Percentiles rank a stretch among this genome's conserved stretches.
Evolutionary conservation across 2,888 invertebrate species (phyloP).

Genomic region (Drosophila meridiana): DNA sequence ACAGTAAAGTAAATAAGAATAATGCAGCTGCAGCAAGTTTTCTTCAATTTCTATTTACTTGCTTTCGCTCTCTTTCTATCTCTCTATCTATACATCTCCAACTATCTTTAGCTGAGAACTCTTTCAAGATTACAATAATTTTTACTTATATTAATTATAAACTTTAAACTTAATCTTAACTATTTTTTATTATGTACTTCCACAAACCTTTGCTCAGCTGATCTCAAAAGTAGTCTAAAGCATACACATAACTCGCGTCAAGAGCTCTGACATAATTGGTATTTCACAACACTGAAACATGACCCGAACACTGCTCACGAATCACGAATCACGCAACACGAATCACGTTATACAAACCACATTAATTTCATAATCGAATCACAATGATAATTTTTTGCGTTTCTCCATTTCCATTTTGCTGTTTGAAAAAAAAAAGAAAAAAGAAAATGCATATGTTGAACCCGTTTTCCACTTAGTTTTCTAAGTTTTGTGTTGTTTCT

Average conservation of each 20-base stretch:
- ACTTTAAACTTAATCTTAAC: slow-evolving; percentile 26
- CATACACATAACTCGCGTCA: slow-evolving; percentile 46
- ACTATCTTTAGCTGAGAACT: slow-evolving; percentile 39
- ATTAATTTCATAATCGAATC: slow-evolving; percentile 31
- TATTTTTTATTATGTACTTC: slow-evolving; percentile 25
- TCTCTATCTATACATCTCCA: neutral
- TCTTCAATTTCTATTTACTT: slow-evolving; percentile 25
- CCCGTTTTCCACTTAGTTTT: slow-evolving; percentile 44
- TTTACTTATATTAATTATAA: slow-evolving; percentile 31
- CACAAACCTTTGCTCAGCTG: slow-evolving; percentile 32
- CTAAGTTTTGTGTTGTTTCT: slow-evolving; percentile 68
- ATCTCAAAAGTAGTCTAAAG: slow-evolving; percentile 39
- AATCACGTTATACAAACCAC: slow-evolving; percentile 35
- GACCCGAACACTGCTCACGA: slow-evolving; percentile 14
- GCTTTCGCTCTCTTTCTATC: neutral
- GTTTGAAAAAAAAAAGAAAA: slow-evolving; percentile 38
- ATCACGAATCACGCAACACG: slow-evolving; percentile 32
- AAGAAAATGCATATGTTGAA: slow-evolving; percentile 48
- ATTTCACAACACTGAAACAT: slow-evolving; percentile 61
- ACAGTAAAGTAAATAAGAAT: slow-evolving; percentile 47
- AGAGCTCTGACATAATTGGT: slow-evolving; percentile 79
- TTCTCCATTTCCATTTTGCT: slow-evolving; percentile 65
- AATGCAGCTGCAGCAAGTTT: slow-evolving; percentile 44
- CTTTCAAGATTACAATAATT: slow-evolving; percentile 4
- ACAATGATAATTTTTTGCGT: slow-evolving; percentile 46